Evolutionary conservation across 2,888 invertebrate genomes (phyloP).

Genomic region (Chalcosyrphus nemorum): DNA sequence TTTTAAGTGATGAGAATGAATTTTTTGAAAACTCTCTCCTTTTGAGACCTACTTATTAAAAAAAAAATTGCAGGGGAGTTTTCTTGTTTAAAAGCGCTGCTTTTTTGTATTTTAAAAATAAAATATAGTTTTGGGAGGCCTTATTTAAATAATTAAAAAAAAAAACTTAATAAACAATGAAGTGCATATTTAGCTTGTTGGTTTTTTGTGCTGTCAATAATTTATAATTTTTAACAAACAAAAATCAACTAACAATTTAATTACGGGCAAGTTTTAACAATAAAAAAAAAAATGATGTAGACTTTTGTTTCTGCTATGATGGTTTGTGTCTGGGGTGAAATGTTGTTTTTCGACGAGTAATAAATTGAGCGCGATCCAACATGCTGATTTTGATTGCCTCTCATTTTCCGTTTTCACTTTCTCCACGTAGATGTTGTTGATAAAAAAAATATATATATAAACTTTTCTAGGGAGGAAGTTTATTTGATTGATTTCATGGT

Average conservation of each 20-base stretch:
- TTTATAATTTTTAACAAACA: conserved; percentile 54
- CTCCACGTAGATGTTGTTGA: conserved; percentile 42
- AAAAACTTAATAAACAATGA: conserved; percentile 57
- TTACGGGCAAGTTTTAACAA: conserved; percentile 45
- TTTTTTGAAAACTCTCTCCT: conserved; percentile 3
- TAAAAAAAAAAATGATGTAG: conserved; percentile 4
- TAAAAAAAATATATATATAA: conserved; percentile 44
- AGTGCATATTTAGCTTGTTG: conserved; percentile 47
- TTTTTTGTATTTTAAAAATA: conserved; percentile 40
- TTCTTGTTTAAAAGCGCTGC: conserved; percentile 58
- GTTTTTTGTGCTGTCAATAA: conserved; percentile 50
- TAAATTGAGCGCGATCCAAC: conserved; percentile 24
- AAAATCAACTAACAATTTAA: conserved; percentile 54
- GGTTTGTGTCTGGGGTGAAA: not conserved
- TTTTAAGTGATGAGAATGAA: conserved; percentile 42
- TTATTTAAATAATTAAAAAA: no score
- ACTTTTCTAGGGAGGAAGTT: conserved; percentile 34
- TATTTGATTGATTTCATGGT: conserved; percentile 24
- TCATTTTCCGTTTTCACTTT: not conserved
- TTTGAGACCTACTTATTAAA: not conserved
- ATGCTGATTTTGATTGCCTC: conserved; percentile 55
- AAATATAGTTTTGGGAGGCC: conserved; percentile 19
- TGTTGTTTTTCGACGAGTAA: not conserved
- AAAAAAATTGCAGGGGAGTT: not conserved
- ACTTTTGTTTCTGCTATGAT: not conserved